Evolutionary conservation across 2,888 invertebrate genomes (phyloP).

Genomic region (Caenorhabditis sinica): DNA sequence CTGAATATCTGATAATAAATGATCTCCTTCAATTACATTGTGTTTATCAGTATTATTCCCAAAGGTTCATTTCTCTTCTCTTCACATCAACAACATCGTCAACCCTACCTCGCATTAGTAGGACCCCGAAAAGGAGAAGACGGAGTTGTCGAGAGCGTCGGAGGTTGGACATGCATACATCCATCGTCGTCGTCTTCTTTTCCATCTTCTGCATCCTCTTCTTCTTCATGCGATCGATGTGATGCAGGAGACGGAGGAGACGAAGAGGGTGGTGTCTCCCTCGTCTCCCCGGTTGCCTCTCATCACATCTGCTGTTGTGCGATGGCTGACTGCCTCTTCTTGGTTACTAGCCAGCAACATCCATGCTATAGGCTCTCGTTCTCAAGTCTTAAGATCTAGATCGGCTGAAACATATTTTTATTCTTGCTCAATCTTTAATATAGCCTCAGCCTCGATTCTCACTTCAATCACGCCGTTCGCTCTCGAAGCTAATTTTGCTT

Average conservation of each 20-base stretch:
- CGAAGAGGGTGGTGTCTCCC: constrained; percentile 50
- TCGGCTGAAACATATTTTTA: background rate
- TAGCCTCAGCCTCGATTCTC: too few relatives aligned
- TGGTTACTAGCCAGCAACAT: constrained; percentile 25
- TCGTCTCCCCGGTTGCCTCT: constrained; percentile 34
- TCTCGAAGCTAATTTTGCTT: background rate
- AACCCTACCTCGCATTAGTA: constrained; percentile 30
- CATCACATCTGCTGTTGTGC: constrained; percentile 51
- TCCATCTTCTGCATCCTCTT: constrained; percentile 28
- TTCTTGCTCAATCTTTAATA: background rate
- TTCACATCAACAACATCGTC: constrained; percentile 24
- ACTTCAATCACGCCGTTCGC: too few relatives aligned
- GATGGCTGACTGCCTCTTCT: constrained; percentile 53
- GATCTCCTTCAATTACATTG: background rate
- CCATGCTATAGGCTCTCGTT: constrained; percentile 8
- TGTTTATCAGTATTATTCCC: constrained; percentile 12
- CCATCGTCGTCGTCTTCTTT: constrained; percentile 30
- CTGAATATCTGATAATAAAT: background rate
- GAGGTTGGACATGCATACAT: constrained; percentile 34
- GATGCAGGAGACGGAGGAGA: constrained; percentile 46
- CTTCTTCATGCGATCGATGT: constrained; percentile 52
- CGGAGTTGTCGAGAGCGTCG: constrained; percentile 34
- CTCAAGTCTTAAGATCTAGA: background rate
- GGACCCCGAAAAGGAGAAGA: constrained; percentile 12
- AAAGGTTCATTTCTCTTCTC: constrained; percentile 9